A percentile compares a stretch with the other conserved stretches of the same genome.
phyloP scores from a whole-genome alignment of 37 sponge, comb jelly and placozoan genomes.

The Halichondria panicea region DNA sequence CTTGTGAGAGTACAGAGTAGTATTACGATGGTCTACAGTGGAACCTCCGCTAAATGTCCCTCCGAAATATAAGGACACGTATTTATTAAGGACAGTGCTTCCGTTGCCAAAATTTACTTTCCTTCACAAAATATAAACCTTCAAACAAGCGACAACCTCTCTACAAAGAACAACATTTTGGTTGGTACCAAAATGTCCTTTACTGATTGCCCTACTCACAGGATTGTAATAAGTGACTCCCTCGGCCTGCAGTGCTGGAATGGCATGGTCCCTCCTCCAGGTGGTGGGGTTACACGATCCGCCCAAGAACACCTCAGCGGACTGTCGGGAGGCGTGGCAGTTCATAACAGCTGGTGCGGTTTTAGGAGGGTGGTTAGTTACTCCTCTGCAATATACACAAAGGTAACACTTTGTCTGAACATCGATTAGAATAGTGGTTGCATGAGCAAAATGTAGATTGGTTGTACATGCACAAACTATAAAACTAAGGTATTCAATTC shows the following conservation, averaged over 20 bases:
- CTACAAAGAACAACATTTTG: no score
- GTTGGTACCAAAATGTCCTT: background rate
- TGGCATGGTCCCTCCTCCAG: conserved; percentile 79
- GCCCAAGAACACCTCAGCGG: conserved; percentile 80
- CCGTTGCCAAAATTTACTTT: no score
- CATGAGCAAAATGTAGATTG: no score
- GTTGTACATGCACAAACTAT: no score
- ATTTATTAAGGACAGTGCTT: no score
- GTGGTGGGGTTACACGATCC: conserved; percentile 97
- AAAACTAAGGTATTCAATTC: no score
- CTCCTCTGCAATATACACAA: background rate
- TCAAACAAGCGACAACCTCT: no score
- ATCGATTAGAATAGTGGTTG: no score
- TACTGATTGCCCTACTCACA: conserved; percentile 11
- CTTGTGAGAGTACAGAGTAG: background rate
- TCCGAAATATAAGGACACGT: background rate
- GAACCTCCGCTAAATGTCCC: no score
- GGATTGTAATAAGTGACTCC: conserved; percentile 87
- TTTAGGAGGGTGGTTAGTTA: background rate
- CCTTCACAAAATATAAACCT: no score
- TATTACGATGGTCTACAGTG: no score
- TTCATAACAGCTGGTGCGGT: background rate
- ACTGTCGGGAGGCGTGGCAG: no score
- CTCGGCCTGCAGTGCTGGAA: conserved; percentile 64
- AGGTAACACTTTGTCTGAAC: background rate